Conservation (phyloP, 1,140 invertebrate species). For the Lineus longissimus region DNA sequence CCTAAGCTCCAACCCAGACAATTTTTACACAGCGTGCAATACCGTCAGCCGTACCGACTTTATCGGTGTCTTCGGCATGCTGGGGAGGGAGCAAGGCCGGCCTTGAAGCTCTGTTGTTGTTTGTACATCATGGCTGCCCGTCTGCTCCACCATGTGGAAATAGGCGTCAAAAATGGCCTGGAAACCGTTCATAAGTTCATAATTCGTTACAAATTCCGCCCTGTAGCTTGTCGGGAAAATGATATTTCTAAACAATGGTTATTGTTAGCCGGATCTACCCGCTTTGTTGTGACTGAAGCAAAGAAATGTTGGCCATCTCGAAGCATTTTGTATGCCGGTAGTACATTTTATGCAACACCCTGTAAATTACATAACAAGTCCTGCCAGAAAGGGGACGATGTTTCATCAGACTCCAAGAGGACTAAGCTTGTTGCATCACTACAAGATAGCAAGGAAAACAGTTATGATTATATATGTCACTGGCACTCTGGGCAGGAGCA, state of each 20-base stretch:
- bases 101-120: no score
- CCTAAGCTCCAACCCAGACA: no score
- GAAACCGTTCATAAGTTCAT: constrained; percentile 30
- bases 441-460: background rate
- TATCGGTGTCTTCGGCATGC: no score
- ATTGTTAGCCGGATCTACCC: constrained; percentile 42
- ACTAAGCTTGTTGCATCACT: background rate
- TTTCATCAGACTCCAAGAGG: background rate
- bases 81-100: no score
- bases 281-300: constrained; percentile 51
- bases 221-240: constrained; percentile 41
- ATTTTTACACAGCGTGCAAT: no score
- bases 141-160: constrained; percentile 56
- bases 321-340: background rate
- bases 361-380: background rate
- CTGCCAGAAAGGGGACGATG: background rate
- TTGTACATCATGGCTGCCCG: background rate
- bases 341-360: background rate
- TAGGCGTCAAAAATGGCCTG: constrained; percentile 48
- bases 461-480: constrained; percentile 20
- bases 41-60: no score
- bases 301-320: background rate
- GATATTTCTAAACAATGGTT: constrained; percentile 43
- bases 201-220: constrained; percentile 45
- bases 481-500: constrained; percentile 1